Evolutionary conservation across 2,888 invertebrate genomes (phyloP).

Genomic region (Drepana falcataria): DNA sequence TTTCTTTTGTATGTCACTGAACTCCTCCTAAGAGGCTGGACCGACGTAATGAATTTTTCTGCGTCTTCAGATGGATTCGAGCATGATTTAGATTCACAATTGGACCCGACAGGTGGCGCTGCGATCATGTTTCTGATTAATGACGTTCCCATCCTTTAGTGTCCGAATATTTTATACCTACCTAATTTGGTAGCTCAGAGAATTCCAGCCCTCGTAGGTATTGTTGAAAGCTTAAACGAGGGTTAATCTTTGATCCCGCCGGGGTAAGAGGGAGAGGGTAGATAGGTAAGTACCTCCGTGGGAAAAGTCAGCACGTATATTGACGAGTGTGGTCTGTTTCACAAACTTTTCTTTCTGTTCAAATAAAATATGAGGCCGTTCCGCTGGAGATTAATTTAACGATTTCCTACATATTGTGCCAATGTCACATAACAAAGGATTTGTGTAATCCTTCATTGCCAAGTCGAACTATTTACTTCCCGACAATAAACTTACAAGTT

Average conservation of each 20-base stretch:
- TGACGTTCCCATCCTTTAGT: too few species aligned
- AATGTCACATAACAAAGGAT: constrained; percentile 3
- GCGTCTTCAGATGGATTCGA: too few species aligned
- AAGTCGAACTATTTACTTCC: too few species aligned
- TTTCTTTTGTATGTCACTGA: too few species aligned
- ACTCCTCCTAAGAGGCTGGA: too few species aligned
- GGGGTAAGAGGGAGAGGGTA: constrained; percentile 40
- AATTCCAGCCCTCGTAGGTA: constrained; percentile 6
- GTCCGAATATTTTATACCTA: too few species aligned
- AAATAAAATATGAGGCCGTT: constrained; percentile 58
- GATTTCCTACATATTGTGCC: constrained; percentile 14
- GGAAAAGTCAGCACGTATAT: constrained; percentile 33
- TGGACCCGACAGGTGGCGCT: too few species aligned
- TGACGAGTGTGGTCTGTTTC: constrained; percentile 49
- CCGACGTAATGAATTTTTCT: too few species aligned
- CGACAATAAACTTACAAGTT: too few species aligned
- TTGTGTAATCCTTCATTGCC: too few species aligned
- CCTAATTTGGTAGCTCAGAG: neutral
- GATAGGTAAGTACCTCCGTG: constrained; percentile 11
- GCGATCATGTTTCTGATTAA: too few species aligned
- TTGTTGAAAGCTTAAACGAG: constrained; percentile 1
- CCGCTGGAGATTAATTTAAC: constrained; percentile 26
- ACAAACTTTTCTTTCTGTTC: constrained; percentile 62
- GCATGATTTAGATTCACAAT: too few species aligned
- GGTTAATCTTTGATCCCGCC: constrained; percentile 51